Conservation (phyloP, 1,140 invertebrate genomes). For the Chelonus insularis region DNA sequence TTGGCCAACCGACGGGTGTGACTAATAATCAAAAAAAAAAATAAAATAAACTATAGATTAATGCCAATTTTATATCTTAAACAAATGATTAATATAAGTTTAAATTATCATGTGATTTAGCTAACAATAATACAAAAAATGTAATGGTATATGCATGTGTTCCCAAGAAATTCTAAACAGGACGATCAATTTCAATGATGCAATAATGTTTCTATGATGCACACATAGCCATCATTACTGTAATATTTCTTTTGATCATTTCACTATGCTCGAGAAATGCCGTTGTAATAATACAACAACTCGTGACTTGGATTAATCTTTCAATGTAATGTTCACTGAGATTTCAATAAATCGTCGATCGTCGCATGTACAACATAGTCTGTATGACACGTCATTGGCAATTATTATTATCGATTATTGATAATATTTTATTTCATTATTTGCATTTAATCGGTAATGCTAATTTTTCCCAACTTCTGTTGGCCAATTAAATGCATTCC, state of each 20-base stretch:
- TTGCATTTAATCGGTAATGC: too few species aligned
- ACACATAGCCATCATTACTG: conserved; percentile 6
- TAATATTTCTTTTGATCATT: conserved; percentile 6
- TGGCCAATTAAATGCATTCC: too few species aligned
- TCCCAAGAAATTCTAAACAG: too few species aligned
- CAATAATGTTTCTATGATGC: not conserved
- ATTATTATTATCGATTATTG: conserved; percentile 21
- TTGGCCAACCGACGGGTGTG: conserved; percentile 38
- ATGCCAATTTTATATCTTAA: too few species aligned
- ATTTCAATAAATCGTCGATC: conserved; percentile 14
- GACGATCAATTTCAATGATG: not conserved
- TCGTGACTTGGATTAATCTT: conserved; percentile 24
- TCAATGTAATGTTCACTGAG: not conserved
- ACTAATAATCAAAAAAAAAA: conserved; percentile 17
- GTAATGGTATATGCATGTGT: too few species aligned
- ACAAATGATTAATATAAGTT: too few species aligned
- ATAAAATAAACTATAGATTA: too few species aligned
- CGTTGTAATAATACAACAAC: conserved; percentile 6
- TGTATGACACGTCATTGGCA: conserved; percentile 4
- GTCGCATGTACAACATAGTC: conserved; percentile 9
- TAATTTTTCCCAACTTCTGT: not conserved
- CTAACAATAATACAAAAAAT: too few species aligned
- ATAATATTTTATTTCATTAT: conserved; percentile 6
- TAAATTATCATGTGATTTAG: too few species aligned
- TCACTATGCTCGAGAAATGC: conserved; percentile 2